Conservation (phyloP, 2,797 vertebrate species). For the Phyllotis vaccarum region DNA sequence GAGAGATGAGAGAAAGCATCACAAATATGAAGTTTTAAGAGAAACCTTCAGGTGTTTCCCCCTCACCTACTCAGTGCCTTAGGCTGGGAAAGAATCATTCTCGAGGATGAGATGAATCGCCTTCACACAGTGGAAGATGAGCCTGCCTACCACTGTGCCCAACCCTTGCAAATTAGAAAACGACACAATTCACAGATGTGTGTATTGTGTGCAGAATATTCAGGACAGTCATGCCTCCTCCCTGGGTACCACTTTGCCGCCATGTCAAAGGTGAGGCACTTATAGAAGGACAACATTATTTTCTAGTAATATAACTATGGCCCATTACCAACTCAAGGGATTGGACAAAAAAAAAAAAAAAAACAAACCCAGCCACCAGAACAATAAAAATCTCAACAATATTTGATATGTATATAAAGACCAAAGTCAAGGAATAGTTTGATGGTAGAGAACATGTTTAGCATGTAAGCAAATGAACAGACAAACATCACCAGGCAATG, state of each 20-base stretch:
- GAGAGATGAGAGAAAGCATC: neutral
- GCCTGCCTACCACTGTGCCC: neutral
- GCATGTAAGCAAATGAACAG: no score
- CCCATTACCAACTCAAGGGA: neutral
- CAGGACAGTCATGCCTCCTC: neutral
- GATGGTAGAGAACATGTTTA: neutral
- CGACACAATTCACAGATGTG: neutral
- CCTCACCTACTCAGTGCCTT: neutral
- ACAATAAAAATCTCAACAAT: neutral
- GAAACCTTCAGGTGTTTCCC: neutral
- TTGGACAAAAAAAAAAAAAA: no score
- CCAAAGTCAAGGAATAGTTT: neutral
- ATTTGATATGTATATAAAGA: neutral
- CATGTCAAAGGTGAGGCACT: neutral
- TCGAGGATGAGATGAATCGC: neutral
- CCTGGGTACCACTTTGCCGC: neutral
- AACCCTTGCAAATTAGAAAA: neutral
- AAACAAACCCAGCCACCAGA: neutral
- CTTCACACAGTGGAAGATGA: neutral
- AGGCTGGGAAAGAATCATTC: neutral
- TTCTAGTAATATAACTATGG: neutral
- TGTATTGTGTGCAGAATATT: neutral
- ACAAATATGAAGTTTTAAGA: neutral
- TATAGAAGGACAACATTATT: neutral
- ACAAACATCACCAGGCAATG: neutral